Base-by-base conservation (phyloP, 2,888 invertebrate genomes). In the Drosophila buzzatii region DNA sequence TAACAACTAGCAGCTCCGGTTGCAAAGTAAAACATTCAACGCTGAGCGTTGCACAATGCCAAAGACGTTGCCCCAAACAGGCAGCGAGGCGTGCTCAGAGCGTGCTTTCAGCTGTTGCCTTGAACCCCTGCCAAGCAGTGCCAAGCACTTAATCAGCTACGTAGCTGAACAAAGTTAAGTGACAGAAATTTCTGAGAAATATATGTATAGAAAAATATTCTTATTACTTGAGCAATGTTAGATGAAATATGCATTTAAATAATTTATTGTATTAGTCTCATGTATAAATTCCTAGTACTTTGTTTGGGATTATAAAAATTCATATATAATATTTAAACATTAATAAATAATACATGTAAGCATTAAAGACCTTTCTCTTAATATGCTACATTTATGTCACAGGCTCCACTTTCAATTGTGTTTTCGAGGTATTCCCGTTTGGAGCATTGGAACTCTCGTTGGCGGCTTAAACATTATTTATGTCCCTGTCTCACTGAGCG, bases 141-240 rank as follows among this genome's bases (percentile, higher is more conserved):
- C 58, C 69, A 60, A 62, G 77, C 63, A 67, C 79, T 81, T 76
- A 77, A 77, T 80, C 81, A 68, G 73, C 59, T 52, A 47, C 58
- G 27, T 41, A 39, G 51, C 41, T 49, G 51, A 18, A 45, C 57
- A 61, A 39, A 63, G 33, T 45, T 39, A 35, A 56, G 58, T 37
- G 42, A 57, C 47, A 73, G 47, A 39, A 76, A 49, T 51, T 5
- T 16, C 20, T 27, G n/a, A 9, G 9, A 35, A 56, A 16, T 57
- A 31, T 52, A 57, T 35, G 31, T 18, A 2, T 14, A 0, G 10
- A 51, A 18, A 45, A 35, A 65, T 14, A 51, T 31, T 20, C 18
- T 37, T 31, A 16, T 23, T 23, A 14, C 23, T 14, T 23, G 14
- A 5, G 4, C 10, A 42, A 10, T 5, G 10, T 10, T 10, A 18